Evolutionary conservation across 2,797 vertebrate genomes (phyloP), one percentile per base, ranked within the genome.

Genomic region (Chelidonichthys spinosus): DNA sequence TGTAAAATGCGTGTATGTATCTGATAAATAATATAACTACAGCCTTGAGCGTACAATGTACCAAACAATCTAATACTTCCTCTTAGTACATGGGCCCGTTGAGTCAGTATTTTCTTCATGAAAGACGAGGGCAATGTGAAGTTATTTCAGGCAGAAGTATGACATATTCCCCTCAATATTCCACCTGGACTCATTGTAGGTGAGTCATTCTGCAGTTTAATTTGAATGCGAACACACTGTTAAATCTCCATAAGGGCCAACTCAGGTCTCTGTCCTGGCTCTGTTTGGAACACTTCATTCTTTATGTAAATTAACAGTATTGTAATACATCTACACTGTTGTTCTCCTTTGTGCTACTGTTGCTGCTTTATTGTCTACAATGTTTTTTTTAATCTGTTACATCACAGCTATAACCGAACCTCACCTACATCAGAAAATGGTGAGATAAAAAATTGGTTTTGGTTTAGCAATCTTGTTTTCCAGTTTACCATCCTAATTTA

Each of bases 71-170:
- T 46, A 32, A 47, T 33, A 32, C 9, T 5, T 44, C 44, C 2
- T 32, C 5, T 54, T 17, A 58, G 37, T 50, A 6, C 2, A 3
- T 40, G 18, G 46, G 46, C 17, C 46, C n/a, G 17, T 7, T 49
- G 46, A 63, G 14, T 64, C 43, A 42, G 32, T 44, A 14, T 18
- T 60, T 17, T 50, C 40, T 14, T 32, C 40, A 5, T 65, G 25
- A 25, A 65, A 25, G 4, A 43, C 36, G 46, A 32, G 33, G n/a
- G 32, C 5, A 6, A 8, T 32, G 11, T 65, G 39, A 55, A 35
- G 35, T 75, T 65, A 46, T 46, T 61, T 56, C 39, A 53, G 42
- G 18, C 39, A 59, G 54, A 60, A 39, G 39, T 46, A 35, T 58
- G 53, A 14, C 50, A 63, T 40, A 11, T 15, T 33, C 17, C 50